Evolutionary conservation across 2,888 invertebrate genomes (phyloP), one percentile per base, ranked within the genome.

Genomic region (Sesamia inferens): DNA sequence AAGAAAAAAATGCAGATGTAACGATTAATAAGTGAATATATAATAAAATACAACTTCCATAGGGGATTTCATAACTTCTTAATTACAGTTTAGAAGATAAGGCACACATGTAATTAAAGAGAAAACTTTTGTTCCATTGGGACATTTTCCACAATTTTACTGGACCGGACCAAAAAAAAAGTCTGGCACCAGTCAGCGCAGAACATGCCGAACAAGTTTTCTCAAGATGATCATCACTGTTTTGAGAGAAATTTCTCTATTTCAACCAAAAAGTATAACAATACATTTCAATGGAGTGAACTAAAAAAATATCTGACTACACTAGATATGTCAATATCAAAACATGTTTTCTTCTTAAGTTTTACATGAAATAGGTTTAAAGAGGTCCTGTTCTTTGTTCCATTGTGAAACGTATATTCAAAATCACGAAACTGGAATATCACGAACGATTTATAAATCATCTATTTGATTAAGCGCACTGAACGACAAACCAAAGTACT

Each of bases 401-500:
- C 11, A 16, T 54, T 51, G 6, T 64, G 11, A 51, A 66, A 3
- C 1, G 14, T 24, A 57, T 44, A 76, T 68, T 76, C 13, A 78
- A 62, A 62, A 57, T 59, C 59, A 11, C 10, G 13, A 59, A 64
- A 13, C 64, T 39, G 7, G 13, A 77, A 66, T 66, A 62, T 61
- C 44, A 62, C 54, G 42, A 39, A 44, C 22, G 54, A 42, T 62
- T 59, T 62, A 61, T 48, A 19, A 67, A 64, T 59, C 68, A 44
- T 10, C 22, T 16, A 68, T 57, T 59, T 70, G 13, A 74, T 68
- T 66, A 65, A 57, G 54, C 22, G 16, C 31, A 68, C 61, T 66
- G 55, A 66, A 67, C 64, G 57, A 31, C 71, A 69, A 76, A 73
- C 68, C 68, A 47, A 68, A 64, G 42, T 11, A 69, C 71, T 71